Evolutionary conservation across 2,888 invertebrate genomes (phyloP).

Genomic region (Leptopilina syphax): DNA sequence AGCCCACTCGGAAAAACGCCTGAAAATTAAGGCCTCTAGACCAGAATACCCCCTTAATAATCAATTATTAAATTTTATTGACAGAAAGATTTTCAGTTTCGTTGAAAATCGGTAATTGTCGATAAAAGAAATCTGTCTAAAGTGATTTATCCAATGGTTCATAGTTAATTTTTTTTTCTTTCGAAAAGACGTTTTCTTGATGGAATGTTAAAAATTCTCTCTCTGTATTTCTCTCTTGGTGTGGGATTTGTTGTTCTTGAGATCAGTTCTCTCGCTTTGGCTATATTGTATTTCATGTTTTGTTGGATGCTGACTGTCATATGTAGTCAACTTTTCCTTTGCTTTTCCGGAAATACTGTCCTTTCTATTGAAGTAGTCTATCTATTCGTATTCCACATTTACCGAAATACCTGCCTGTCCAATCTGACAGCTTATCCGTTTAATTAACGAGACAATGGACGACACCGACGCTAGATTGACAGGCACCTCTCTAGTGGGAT

Average conservation of each 20-base stretch:
- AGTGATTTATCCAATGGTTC: no score
- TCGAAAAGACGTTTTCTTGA: no score
- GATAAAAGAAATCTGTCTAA: no score
- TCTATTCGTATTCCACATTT: conserved; percentile 51
- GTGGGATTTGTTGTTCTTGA: background rate
- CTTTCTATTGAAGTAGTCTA: conserved; percentile 37
- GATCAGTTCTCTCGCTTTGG: background rate
- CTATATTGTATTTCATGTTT: background rate
- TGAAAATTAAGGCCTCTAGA: no score
- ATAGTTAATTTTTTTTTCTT: no score
- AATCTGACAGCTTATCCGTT: conserved; percentile 70
- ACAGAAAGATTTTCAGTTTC: no score
- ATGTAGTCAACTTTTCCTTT: conserved; percentile 68
- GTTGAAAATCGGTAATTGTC: no score
- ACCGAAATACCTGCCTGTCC: conserved; percentile 53
- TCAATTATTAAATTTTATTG: no score
- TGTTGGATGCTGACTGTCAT: conserved; percentile 60
- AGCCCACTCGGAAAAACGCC: no score
- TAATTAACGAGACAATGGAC: conserved; percentile 74
- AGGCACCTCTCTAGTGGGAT: conserved; percentile 58
- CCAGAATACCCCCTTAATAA: no score
- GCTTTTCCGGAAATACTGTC: conserved; percentile 59
- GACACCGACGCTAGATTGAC: conserved; percentile 60
- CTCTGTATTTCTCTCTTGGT: background rate
- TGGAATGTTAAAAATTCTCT: no score